Percentiles rank a stretch among this genome's conserved stretches.
phyloP scores from a whole-genome alignment of 1,140 invertebrate genomes.

The Neodiprion fabricii region DNA sequence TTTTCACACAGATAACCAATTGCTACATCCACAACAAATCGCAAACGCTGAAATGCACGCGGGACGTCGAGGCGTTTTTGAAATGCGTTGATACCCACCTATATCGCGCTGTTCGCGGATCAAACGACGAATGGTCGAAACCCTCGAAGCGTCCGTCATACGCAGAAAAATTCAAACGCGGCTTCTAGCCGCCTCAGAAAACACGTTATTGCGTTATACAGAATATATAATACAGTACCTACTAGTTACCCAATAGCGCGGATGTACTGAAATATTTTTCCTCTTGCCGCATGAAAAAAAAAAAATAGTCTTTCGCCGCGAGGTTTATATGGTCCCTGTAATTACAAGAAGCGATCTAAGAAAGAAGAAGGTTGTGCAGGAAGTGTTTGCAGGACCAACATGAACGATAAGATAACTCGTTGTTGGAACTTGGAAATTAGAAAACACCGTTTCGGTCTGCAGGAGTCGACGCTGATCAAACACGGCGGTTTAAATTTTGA shows the following conservation, averaged over 20 bases:
- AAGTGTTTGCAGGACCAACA: background rate
- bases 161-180: constrained; percentile 20
- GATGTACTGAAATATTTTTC: too few relatives aligned
- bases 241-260: too few relatives aligned
- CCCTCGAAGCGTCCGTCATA: constrained; percentile 11
- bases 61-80: constrained; percentile 16
- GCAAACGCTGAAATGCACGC: constrained; percentile 11
- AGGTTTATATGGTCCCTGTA: background rate
- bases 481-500: background rate
- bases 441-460: background rate
- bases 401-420: background rate
- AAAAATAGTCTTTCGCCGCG: too few relatives aligned
- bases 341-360: background rate
- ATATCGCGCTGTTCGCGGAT: constrained; percentile 13
- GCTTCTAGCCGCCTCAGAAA: background rate
- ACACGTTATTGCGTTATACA: background rate
- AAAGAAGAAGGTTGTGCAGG: background rate
- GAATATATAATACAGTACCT: too few relatives aligned
- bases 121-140: background rate
- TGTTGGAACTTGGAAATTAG: background rate
- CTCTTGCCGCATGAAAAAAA: too few relatives aligned
- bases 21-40: constrained; percentile 10
- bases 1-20: constrained; percentile 10
- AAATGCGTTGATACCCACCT: constrained; percentile 17
- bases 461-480: constrained; percentile 2